Percentiles rank a stretch among this genome's conserved stretches.
Evolutionary conservation across 2,888 invertebrate species (phyloP).

Genomic region (Sphinx pinastri): DNA sequence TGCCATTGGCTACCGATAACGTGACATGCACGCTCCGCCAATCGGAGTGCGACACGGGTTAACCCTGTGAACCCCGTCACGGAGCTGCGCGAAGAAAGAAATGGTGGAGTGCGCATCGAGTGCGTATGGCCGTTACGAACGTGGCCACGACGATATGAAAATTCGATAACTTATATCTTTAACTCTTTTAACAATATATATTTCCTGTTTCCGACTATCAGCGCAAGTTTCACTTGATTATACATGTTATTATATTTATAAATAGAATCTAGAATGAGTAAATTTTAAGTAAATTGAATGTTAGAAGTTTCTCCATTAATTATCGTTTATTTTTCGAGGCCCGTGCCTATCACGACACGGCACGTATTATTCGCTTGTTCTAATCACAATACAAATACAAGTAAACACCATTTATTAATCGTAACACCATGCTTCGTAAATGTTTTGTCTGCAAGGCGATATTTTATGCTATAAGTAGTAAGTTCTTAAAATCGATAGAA

Average conservation of each 20-base stretch:
- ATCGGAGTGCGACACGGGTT: no score
- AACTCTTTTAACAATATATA: no score
- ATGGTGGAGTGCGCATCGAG: no score
- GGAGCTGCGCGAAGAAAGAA: no score
- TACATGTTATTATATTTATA: neutral
- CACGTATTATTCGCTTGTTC: slow-evolving; percentile 13
- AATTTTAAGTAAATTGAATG: slow-evolving; percentile 7
- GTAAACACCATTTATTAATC: slow-evolving; percentile 7
- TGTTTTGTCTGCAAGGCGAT: neutral
- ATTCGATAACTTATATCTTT: no score
- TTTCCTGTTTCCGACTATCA: no score
- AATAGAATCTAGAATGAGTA: neutral
- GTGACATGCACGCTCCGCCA: no score
- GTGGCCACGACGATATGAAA: no score
- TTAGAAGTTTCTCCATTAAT: neutral
- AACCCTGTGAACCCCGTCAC: no score
- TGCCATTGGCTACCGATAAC: no score
- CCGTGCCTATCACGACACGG: slow-evolving; percentile 14
- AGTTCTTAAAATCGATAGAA: neutral
- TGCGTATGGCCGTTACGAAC: no score
- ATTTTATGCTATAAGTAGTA: neutral
- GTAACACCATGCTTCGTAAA: neutral
- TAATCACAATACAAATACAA: slow-evolving; percentile 19
- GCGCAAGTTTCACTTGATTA: no score
- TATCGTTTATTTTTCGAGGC: neutral